phyloP scores from a whole-genome alignment of 1,140 invertebrate species.

The Vanessa tameamea region DNA sequence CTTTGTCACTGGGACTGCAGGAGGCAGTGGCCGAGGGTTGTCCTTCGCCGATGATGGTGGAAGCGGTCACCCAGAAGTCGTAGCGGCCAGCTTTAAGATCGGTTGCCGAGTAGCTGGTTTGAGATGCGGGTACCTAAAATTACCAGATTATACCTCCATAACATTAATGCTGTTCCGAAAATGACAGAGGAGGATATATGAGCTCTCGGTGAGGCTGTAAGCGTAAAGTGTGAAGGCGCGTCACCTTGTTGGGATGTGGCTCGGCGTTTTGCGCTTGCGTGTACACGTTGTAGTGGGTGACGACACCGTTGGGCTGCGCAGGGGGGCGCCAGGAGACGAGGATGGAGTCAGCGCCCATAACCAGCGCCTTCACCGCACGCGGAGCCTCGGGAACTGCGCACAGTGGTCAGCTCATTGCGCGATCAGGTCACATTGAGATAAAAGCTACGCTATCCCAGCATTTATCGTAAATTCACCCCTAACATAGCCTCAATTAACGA shows the following conservation, averaged over 20 bases:
- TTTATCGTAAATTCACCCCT: too few species aligned
- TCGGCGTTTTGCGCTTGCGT: constrained; percentile 88
- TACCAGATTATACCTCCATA: neutral
- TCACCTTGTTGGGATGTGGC: constrained; percentile 85
- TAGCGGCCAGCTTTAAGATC: constrained; percentile 92
- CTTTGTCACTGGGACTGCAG: constrained; percentile 90
- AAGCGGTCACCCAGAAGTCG: constrained; percentile 97
- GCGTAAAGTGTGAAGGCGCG: too few species aligned
- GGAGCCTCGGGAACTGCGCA: constrained; percentile 93
- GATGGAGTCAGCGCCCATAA: constrained; percentile 94
- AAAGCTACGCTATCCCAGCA: too few species aligned
- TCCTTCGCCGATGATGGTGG: constrained; percentile 95
- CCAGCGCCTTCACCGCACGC: constrained; percentile 93
- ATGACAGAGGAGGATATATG: too few species aligned
- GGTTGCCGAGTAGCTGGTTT: constrained; percentile 91
- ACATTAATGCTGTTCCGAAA: too few species aligned
- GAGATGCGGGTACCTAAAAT: constrained; percentile 80
- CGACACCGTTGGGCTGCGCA: constrained; percentile 93
- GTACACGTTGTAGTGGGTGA: constrained; percentile 96
- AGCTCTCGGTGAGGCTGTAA: too few species aligned
- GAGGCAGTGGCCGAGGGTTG: constrained; percentile 92
- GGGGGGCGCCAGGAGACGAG: constrained; percentile 96
- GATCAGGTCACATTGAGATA: too few species aligned
- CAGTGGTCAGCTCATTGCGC: too few species aligned
- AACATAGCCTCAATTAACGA: too few species aligned